Evolutionary conservation across 2,113 vertebrate species (phyloP).

Genomic region (Colossoma macropomum): DNA sequence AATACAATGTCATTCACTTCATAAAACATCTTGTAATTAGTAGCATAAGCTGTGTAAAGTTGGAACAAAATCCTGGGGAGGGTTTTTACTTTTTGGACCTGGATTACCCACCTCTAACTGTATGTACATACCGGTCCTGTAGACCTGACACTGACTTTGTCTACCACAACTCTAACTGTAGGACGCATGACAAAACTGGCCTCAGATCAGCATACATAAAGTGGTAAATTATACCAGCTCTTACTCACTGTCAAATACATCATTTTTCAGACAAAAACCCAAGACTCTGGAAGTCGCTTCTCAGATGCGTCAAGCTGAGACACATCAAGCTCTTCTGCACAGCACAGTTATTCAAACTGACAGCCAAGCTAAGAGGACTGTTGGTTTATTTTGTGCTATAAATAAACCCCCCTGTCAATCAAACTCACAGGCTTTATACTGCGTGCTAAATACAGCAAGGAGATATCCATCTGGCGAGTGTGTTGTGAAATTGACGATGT

Average conservation of each 20-base stretch:
- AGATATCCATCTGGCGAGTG: constrained; percentile 29
- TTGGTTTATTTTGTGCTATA: constrained; percentile 10
- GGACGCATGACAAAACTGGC: neutral
- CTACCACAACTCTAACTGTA: neutral
- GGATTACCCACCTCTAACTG: too few relatives aligned
- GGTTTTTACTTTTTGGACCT: too few relatives aligned
- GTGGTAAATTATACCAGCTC: neutral
- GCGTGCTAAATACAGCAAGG: constrained; percentile 6
- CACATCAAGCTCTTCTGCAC: constrained; percentile 10
- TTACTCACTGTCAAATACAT: neutral
- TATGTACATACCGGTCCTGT: neutral
- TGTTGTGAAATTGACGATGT: constrained; percentile 42
- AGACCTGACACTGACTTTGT: neutral
- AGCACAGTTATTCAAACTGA: neutral
- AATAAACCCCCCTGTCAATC: constrained; percentile 43
- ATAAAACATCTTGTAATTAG: too few relatives aligned
- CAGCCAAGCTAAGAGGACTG: neutral
- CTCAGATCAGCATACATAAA: neutral
- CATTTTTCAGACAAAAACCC: neutral
- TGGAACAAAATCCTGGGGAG: too few relatives aligned
- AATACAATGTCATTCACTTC: too few relatives aligned
- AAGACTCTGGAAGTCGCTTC: neutral
- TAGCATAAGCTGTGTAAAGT: too few relatives aligned
- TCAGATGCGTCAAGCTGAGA: neutral
- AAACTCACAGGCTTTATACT: neutral